Percentiles rank a stretch among this genome's conserved stretches.
phyloP scores from a whole-genome alignment of 2,888 invertebrate species.

The Agapostemon virescens region DNA sequence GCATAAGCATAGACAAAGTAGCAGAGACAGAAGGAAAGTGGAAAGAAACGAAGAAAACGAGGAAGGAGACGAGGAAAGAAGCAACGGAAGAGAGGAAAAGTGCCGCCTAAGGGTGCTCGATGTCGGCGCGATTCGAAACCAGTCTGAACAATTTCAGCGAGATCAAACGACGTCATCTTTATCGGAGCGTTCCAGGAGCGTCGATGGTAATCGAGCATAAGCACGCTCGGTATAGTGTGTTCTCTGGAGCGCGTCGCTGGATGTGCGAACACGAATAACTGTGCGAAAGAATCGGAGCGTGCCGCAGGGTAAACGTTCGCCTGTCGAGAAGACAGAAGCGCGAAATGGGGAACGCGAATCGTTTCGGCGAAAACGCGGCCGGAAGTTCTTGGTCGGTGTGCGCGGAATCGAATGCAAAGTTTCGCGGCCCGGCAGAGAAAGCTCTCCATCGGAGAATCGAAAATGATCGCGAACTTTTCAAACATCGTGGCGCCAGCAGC shows the following conservation, averaged over 20 bases:
- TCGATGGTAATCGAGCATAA: background rate
- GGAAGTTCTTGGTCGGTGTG: background rate
- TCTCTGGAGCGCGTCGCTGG: background rate
- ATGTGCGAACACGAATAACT: background rate
- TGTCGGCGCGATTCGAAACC: background rate
- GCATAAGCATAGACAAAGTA: too few relatives aligned
- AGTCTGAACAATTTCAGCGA: background rate
- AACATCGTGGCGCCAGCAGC: background rate
- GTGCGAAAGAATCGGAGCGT: background rate
- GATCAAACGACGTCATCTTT: background rate
- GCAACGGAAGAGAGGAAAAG: too few relatives aligned
- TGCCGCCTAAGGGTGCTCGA: background rate
- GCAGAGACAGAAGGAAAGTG: too few relatives aligned
- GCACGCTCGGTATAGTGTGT: background rate
- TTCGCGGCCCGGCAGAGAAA: background rate
- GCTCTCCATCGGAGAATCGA: background rate
- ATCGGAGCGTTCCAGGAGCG: background rate
- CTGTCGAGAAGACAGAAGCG: background rate
- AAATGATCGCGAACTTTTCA: background rate
- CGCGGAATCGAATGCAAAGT: background rate
- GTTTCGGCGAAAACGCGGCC: slow-evolving; percentile 1
- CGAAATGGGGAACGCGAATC: background rate
- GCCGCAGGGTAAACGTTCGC: background rate
- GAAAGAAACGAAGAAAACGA: too few relatives aligned
- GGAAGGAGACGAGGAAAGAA: too few relatives aligned